Evolutionary conservation across 2,113 vertebrate genomes (phyloP).

Genomic region (Oceanites oceanicus): DNA sequence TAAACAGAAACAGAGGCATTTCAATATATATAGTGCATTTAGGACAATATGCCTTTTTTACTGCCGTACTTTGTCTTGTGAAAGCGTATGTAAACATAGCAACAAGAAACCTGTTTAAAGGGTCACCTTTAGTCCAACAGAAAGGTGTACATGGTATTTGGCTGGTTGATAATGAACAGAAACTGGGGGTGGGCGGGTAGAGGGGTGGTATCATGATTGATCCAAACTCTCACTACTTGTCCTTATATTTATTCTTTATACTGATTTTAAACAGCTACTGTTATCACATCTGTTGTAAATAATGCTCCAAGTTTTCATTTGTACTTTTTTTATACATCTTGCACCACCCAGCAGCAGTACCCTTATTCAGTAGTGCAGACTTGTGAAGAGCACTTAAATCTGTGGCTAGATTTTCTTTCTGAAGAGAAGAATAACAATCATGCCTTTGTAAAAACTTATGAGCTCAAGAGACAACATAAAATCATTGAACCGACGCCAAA

Average conservation of each 20-base stretch:
- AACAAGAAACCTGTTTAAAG: constrained; percentile 7
- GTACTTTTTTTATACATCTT: not conserved
- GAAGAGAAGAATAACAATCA: not conserved
- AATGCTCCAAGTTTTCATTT: not conserved
- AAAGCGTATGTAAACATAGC: constrained; percentile 25
- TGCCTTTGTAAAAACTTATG: not conserved
- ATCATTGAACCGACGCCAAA: not conserved
- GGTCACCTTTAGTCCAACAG: constrained; percentile 61
- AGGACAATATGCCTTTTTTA: constrained; percentile 55
- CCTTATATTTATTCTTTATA: not conserved
- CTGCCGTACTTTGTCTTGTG: constrained; percentile 61
- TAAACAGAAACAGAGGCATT: constrained; percentile 57
- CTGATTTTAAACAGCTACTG: not conserved
- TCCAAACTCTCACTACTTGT: not conserved
- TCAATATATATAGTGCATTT: constrained; percentile 50
- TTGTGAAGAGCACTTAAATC: not conserved
- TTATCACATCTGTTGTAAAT: constrained; percentile 6
- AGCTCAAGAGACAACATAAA: not conserved
- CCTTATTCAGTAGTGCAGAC: not conserved
- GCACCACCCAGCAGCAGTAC: not conserved
- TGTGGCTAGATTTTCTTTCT: not conserved
- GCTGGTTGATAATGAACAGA: not conserved
- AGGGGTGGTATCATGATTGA: not conserved
- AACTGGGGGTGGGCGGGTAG: not conserved
- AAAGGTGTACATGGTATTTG: not conserved